A percentile compares a stretch with the other conserved stretches of the same genome.
These are phyloP conservation scores for Myodes glareolus DNA, from an alignment of 2,113 vertebrate species.

Conservation along the genomic window DNA sequence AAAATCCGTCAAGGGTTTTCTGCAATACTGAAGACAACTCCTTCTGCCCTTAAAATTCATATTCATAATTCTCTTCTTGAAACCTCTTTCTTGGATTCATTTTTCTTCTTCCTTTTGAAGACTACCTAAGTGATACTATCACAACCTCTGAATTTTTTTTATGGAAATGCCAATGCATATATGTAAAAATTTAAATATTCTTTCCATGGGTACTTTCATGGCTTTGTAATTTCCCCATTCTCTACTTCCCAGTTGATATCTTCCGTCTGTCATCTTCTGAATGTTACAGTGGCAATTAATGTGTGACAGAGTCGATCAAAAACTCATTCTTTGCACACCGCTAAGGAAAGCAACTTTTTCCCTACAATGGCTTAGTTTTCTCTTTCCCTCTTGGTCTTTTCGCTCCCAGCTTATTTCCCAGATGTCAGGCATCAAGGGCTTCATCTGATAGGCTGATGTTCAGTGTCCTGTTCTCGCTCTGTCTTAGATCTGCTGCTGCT, in stretches of 20 bases:
- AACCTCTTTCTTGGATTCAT: neutral
- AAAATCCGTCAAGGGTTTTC: neutral
- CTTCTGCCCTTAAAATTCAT: neutral
- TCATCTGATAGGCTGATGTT: neutral
- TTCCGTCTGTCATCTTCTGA: neutral
- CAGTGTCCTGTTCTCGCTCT: neutral
- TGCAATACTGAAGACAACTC: neutral
- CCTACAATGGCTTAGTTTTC: neutral
- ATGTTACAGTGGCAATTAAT: neutral
- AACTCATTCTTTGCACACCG: neutral
- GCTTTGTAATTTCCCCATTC: neutral
- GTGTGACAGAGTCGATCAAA: neutral
- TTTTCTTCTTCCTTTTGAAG: neutral
- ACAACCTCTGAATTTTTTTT: neutral
- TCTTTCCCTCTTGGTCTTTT: rapidly evolving
- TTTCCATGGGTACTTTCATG: neutral
- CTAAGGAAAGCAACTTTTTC: neutral
- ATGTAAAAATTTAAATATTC: neutral
- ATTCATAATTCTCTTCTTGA: neutral
- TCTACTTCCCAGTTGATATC: neutral
- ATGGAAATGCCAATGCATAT: neutral
- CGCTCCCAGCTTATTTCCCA: neutral
- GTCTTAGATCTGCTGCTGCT: rapidly evolving
- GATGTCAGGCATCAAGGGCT: neutral
- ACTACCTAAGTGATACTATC: neutral